Conservation (phyloP, 2,113 vertebrate species). For the Entelurus aequoreus region DNA sequence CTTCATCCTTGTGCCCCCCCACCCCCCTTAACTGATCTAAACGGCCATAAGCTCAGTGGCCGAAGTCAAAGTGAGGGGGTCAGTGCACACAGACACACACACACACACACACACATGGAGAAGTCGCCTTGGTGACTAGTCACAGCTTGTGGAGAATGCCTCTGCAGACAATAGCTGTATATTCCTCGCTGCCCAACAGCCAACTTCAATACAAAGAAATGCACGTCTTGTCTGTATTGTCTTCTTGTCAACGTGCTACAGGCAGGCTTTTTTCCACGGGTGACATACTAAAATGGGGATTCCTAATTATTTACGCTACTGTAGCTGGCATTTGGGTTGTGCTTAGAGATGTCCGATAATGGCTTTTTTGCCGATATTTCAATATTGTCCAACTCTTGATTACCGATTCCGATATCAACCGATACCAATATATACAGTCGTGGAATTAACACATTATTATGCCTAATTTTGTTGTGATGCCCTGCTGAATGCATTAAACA, state of each 20-base stretch:
- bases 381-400: too few species aligned
- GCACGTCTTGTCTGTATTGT: slow-evolving; percentile 10
- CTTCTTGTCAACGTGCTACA: neutral
- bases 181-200: slow-evolving; percentile 46
- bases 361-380: too few species aligned
- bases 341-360: too few species aligned
- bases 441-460: too few species aligned
- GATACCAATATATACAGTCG: too few species aligned
- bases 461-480: too few species aligned
- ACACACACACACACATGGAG: slow-evolving; percentile 17
- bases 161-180: slow-evolving; percentile 58
- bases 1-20: too few species aligned
- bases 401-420: too few species aligned
- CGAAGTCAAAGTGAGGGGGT: slow-evolving; percentile 43
- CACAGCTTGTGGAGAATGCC: slow-evolving; percentile 62
- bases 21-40: slow-evolving; percentile 39
- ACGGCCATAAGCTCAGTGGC: slow-evolving; percentile 39
- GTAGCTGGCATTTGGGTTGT: too few species aligned
- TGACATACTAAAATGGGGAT: slow-evolving; percentile 3
- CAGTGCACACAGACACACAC: slow-evolving; percentile 14
- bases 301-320: too few species aligned
- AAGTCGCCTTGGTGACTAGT: slow-evolving; percentile 66
- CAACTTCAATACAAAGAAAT: slow-evolving; percentile 25
- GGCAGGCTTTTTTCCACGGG: slow-evolving; percentile 3
- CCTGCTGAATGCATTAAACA: too few species aligned